Evolutionary conservation across 2,888 invertebrate genomes (phyloP).

Genomic region (Atethmia centrago): DNA sequence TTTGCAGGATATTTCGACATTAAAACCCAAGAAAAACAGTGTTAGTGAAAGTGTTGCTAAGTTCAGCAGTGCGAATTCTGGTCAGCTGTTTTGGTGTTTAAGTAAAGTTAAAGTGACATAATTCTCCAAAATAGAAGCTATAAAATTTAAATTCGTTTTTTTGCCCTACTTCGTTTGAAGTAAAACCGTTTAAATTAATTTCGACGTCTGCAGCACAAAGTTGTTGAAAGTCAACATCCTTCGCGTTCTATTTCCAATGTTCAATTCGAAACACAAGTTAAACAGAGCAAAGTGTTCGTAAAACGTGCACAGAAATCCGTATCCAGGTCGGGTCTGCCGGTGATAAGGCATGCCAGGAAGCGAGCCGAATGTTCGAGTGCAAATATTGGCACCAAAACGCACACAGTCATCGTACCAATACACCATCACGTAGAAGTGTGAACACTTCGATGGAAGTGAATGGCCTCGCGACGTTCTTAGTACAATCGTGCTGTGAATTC

Average conservation of each 20-base stretch:
- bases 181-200: slow-evolving; percentile 8
- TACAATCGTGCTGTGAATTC: slow-evolving; percentile 81
- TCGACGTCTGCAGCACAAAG: not conserved
- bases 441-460: slow-evolving; percentile 77
- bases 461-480: slow-evolving; percentile 84
- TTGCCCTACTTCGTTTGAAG: slow-evolving; percentile 20
- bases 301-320: slow-evolving; percentile 52
- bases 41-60: slow-evolving; percentile 33
- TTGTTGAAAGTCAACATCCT: slow-evolving; percentile 37
- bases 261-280: slow-evolving; percentile 23
- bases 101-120: not conserved
- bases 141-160: not conserved
- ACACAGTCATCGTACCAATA: slow-evolving; percentile 34
- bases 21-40: slow-evolving; percentile 34
- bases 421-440: slow-evolving; percentile 68
- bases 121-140: not conserved
- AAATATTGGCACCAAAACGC: slow-evolving; percentile 56
- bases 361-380: slow-evolving; percentile 61
- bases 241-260: slow-evolving; percentile 30
- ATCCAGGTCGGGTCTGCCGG: slow-evolving; percentile 67
- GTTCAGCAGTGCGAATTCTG: not conserved
- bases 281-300: slow-evolving; percentile 50
- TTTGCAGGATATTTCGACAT: slow-evolving; percentile 51
- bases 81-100: slow-evolving; percentile 6
- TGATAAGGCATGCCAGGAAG: slow-evolving; percentile 81